Conservation (phyloP, 2,113 vertebrate species). For the Vidua macroura region DNA sequence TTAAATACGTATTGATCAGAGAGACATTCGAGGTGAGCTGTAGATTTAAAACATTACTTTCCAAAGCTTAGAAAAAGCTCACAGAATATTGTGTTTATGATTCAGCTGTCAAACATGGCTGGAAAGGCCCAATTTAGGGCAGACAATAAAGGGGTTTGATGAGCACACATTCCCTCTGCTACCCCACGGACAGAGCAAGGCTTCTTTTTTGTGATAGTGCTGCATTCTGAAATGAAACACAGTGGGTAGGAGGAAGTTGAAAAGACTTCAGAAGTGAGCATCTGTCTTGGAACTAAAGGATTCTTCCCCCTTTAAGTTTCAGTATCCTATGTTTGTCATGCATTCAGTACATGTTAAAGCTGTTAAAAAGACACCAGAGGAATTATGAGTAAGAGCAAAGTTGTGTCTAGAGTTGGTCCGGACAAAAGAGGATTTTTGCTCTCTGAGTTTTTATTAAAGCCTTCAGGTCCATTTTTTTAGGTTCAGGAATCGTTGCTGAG, state of each 20-base stretch:
- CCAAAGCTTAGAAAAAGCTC: neutral
- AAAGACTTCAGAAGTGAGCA: neutral
- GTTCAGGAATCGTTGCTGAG: neutral
- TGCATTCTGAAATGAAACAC: neutral
- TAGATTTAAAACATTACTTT: neutral
- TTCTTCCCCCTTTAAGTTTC: neutral
- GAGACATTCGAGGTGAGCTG: neutral
- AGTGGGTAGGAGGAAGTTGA: constrained; percentile 4
- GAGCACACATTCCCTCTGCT: neutral
- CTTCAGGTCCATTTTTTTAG: neutral
- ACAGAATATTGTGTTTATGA: neutral
- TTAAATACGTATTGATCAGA: neutral
- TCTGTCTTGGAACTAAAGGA: neutral
- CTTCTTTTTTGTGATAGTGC: neutral
- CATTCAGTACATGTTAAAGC: neutral
- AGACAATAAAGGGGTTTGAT: neutral
- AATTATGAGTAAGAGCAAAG: neutral
- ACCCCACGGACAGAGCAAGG: neutral
- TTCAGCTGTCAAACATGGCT: neutral
- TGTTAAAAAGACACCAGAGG: neutral
- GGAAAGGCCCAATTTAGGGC: neutral
- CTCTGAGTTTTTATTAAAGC: neutral
- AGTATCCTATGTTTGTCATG: neutral
- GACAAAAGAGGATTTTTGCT: neutral
- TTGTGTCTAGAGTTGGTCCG: neutral